Percentiles rank a stretch among this genome's conserved stretches.
phyloP scores from a whole-genome alignment of 2,113 vertebrate species.

The Poicephalus meyeri region DNA sequence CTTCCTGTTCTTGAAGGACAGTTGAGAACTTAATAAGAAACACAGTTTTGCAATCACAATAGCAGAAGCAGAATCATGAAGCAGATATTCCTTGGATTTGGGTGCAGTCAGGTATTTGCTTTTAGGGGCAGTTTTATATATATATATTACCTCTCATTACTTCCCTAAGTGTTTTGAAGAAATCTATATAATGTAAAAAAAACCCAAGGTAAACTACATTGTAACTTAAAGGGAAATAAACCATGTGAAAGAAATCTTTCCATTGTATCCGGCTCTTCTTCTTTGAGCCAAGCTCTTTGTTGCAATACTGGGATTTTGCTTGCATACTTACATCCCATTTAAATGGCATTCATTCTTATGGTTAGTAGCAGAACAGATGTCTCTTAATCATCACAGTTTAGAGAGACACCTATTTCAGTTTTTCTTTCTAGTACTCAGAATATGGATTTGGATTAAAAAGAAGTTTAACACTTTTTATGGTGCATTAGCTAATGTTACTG shows the following conservation, averaged over 20 bases:
- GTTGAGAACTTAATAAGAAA: neutral
- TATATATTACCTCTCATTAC: neutral
- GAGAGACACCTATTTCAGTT: neutral
- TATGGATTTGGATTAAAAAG: neutral
- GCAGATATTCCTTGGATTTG: neutral
- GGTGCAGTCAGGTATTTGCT: neutral
- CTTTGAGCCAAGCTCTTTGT: neutral
- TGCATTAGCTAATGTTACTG: neutral
- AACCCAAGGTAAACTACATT: neutral
- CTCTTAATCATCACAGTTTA: neutral
- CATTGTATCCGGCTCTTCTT: neutral
- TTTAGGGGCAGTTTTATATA: neutral
- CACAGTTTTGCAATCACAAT: neutral
- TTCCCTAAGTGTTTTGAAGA: neutral
- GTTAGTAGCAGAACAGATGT: neutral
- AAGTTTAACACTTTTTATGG: neutral
- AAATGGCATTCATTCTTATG: neutral
- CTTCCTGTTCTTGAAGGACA: neutral
- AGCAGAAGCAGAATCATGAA: neutral
- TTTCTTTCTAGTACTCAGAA: neutral
- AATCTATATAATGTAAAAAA: neutral
- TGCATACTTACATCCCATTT: neutral
- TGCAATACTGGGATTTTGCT: neutral
- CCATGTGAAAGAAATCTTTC: neutral
- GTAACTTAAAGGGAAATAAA: neutral